Base-by-base conservation (phyloP, 2,113 vertebrate genomes). In the Catharus minimus region DNA sequence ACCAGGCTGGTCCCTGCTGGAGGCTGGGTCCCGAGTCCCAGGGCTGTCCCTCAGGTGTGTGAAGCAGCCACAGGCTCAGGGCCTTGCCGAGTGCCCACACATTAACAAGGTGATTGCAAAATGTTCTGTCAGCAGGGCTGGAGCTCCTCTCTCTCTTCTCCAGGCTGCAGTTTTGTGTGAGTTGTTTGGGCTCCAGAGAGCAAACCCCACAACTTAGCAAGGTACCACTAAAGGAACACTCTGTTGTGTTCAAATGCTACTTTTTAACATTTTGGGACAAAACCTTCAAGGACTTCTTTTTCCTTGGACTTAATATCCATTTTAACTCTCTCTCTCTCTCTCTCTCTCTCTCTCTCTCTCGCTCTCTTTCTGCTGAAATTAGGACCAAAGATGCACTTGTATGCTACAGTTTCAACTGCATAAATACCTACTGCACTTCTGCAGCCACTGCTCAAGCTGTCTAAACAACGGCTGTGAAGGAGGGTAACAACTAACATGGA, bases 401-500 rank as follows among this genome's bases (percentile, higher is more conserved):
- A 89, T 82, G 90, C 84, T 82, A 33, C 44, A 88, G 56, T 94
- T 95, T 94, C 88, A 52, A 95, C 88, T 96, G 93, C 94, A 97
- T 97, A 98, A 97, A 96, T 97, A 98, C 97, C 96, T 92, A 76
- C 96, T 96, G 95, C 97, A 53, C 66, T 95, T 94, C 75, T 90
- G 68, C 77, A 94, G 47, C 73, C 61, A 9, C 90, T 89, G 85
- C 93, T 98, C 99, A 99, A 99, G 98, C 98, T 99, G 98, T 99
- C 98, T 71, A 98, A 99, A 99, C 98, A 98, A 97, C 21, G 92
- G 96, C 95, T 62, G 96, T 36, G 96, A 96, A 89, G 68, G 97
- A 97, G 64, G 93, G 97, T 95, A 98, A 97, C 97, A 97, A 97
- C 96, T 95, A 97, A 93, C 95, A 96, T 96, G 97, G 97, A 98